Evolutionary conservation across 2,797 vertebrate species (phyloP).

Genomic region (Vipera latastei): DNA sequence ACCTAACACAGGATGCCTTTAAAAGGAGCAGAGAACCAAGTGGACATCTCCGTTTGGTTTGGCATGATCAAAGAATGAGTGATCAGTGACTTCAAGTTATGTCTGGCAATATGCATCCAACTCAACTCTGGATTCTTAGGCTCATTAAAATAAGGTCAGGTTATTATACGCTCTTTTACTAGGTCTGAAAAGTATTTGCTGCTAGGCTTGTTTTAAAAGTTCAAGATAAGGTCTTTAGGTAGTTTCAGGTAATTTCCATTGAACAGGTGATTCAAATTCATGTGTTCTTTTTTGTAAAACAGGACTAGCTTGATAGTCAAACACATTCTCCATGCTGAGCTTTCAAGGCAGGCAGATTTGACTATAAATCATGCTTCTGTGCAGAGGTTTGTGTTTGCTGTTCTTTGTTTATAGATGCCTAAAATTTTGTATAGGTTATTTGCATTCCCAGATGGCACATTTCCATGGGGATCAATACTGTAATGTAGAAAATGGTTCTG

Average conservation of each 20-base stretch:
- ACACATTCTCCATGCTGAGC: slow-evolving; percentile 42
- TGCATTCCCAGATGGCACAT: slow-evolving; percentile 66
- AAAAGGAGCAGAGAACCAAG: not conserved
- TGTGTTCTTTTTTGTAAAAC: slow-evolving; percentile 62
- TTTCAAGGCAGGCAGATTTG: slow-evolving; percentile 66
- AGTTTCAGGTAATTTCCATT: slow-evolving; percentile 35
- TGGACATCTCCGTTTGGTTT: not conserved
- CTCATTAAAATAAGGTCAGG: not conserved
- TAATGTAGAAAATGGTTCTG: slow-evolving; percentile 31
- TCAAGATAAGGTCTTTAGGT: slow-evolving; percentile 44
- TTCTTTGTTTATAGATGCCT: slow-evolving; percentile 70
- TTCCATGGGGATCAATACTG: slow-evolving; percentile 56
- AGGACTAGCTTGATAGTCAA: slow-evolving; percentile 57
- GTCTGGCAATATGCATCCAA: not conserved
- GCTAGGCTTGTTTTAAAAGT: slow-evolving; percentile 34
- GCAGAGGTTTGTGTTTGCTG: slow-evolving; percentile 69
- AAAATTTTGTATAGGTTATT: slow-evolving; percentile 63
- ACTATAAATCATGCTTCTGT: slow-evolving; percentile 64
- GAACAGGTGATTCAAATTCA: slow-evolving; percentile 39
- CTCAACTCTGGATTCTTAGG: not conserved
- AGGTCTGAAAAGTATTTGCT: not conserved
- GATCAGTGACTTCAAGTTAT: not conserved
- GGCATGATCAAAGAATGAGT: not conserved
- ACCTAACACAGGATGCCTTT: not conserved
- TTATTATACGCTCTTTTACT: not conserved